Evolutionary conservation across 92 coral and sea anemone genomes (phyloP), one percentile per base, ranked within the genome.

Genomic region (Metridium senile): DNA sequence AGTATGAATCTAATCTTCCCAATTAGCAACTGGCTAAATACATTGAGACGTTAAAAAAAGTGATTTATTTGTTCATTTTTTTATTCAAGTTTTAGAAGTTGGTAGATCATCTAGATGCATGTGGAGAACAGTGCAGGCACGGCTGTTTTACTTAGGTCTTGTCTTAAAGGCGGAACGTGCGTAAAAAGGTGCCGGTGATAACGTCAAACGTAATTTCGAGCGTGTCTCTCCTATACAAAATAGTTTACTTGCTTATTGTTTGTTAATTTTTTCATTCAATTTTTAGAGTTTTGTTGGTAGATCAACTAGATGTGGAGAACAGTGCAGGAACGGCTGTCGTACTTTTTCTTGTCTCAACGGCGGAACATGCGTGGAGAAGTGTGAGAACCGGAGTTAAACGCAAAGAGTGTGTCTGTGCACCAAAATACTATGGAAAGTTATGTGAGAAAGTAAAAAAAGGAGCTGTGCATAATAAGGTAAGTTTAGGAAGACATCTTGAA

Each of bases 331-430:
- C 49, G 72, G 81, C 1, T 76, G 81, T 33, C 64, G 81, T 76
- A 20, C 30, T 18, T 27, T 47, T 11, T 27, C 72, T 6, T 75
- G 81, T 46, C 58, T 35, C n/a, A 59, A 75, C 54, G 70, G 71
- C 62, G 81, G 81, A 45, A 75, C 61, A 25, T 75, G 81, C 35
- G 39, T 46, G 25, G 81, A 75, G 51, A 70, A 30, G 70, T 75
- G 81, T 17, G 71, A 62, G 26, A 58, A 75, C 47, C n/a, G n/a
- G n/a, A n/a, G 46, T 62, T 57, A 75, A 63, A 33, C 81, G 31
- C 9, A 75, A 75, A 71, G 27, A 20, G 30, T 75, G 81, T 33
- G n/a, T 10, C 19, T 75, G 81, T 58, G n/a, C 25, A 23, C 72
- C 81, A 33, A 71, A 45, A 18, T 75, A 62, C 81, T 35, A 54